Conservation (phyloP, 2,888 invertebrate genomes). For the Aphidoletes aphidimyza region DNA sequence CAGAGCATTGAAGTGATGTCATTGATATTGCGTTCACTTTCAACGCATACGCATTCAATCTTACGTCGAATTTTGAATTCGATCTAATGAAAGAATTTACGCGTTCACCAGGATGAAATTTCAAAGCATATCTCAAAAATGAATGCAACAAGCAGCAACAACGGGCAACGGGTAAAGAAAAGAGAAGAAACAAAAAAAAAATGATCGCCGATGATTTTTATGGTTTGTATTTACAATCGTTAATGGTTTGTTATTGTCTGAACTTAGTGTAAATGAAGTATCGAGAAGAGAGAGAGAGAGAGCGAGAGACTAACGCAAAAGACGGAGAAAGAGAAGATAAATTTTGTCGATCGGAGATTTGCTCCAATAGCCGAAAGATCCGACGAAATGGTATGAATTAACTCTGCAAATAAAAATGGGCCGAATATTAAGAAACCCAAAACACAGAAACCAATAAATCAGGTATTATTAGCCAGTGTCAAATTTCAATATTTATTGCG, state of each 20-base stretch:
- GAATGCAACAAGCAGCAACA: neutral
- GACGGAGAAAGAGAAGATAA: too few species aligned
- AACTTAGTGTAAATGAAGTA: constrained; percentile 45
- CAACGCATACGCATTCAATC: constrained; percentile 28
- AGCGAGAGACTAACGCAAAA: too few species aligned
- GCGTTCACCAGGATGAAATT: neutral
- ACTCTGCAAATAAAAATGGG: too few species aligned
- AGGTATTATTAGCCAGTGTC: constrained; percentile 52
- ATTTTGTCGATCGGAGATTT: too few species aligned
- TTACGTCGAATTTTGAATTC: neutral
- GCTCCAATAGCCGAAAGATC: too few species aligned
- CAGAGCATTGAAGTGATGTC: neutral
- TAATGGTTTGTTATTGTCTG: constrained; percentile 52
- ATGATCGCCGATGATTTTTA: constrained; percentile 36
- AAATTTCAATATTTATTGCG: constrained; percentile 52
- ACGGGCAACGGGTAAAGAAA: too few species aligned
- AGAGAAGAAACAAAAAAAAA: too few species aligned
- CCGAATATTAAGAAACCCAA: too few species aligned
- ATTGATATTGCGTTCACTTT: constrained; percentile 40
- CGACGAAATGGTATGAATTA: too few species aligned
- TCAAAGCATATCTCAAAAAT: neutral
- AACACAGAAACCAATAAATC: constrained; percentile 24
- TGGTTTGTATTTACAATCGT: constrained; percentile 51
- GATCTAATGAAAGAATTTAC: neutral
- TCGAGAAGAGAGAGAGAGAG: too few species aligned